phyloP scores from a whole-genome alignment of 2,888 invertebrate genomes.

The Ellobium chinense region DNA sequence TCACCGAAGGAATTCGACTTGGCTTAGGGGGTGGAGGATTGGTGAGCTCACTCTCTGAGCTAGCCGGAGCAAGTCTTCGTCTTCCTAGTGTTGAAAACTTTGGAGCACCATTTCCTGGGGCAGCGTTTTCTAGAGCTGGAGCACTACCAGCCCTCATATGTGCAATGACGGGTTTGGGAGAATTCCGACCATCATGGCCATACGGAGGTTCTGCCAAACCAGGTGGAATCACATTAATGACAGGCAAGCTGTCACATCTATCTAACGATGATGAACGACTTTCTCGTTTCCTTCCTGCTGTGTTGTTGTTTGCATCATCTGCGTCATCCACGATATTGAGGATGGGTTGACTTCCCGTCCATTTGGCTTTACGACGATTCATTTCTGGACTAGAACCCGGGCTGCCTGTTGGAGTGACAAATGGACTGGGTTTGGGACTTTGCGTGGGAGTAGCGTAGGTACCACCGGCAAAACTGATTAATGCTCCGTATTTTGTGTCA shows the following conservation, averaged over 20 bases:
- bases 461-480: slow-evolving; percentile 48
- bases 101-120: not conserved
- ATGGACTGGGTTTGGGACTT: slow-evolving; percentile 60
- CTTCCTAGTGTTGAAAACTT: slow-evolving; percentile 29
- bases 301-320: slow-evolving; percentile 29
- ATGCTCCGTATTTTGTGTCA: slow-evolving; percentile 69
- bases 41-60: slow-evolving; percentile 69
- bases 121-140: slow-evolving; percentile 58
- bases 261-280: slow-evolving; percentile 55
- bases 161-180: slow-evolving; percentile 19
- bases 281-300: slow-evolving; percentile 20
- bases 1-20: slow-evolving; percentile 79
- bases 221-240: slow-evolving; percentile 56
- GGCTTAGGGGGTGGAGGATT: slow-evolving; percentile 79
- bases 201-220: not conserved
- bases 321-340: slow-evolving; percentile 56
- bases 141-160: slow-evolving; percentile 72
- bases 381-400: slow-evolving; percentile 63
- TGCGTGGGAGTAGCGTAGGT: slow-evolving; percentile 56
- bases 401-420: slow-evolving; percentile 56
- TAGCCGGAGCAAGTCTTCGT: slow-evolving; percentile 55
- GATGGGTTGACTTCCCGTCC: slow-evolving; percentile 73
- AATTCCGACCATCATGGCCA: not conserved
- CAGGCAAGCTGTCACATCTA: slow-evolving; percentile 80
- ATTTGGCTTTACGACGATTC: slow-evolving; percentile 54